Evolutionary conservation across 2,888 invertebrate genomes (phyloP), one percentile per base, ranked within the genome.

Genomic region (Acanthosoma haemorrhoidale): DNA sequence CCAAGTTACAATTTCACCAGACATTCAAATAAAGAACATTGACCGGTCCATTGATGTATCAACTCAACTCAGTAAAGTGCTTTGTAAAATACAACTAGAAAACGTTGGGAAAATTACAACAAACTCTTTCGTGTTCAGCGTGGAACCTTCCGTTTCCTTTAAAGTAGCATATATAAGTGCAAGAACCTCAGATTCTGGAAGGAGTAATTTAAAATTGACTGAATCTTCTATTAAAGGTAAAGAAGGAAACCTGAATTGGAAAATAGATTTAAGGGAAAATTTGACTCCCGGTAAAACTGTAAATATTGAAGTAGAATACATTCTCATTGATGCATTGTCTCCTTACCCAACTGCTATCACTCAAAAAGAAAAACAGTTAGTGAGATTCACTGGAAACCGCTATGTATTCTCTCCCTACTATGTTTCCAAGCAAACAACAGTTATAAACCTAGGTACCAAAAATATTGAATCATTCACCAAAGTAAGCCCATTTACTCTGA

Each of bases 331-430:
- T 78, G 84, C 87, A 15, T 82, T 97, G 31, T 79, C 82, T 32
- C 94, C 98, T 0, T 92, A 91, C 81, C 99, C 99, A 1, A 87
- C 87, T 9, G 86, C 89, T 75, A 96, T 99, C 72, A 85, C 88
- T 0, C 99, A 99, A 80, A 88, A 91, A 73, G 98, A 99, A 77
- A 92, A 93, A 77, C 99, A 99, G 78, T 83, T 95, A 74, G 93
- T 99, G 0, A 86, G 90, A 75, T 97, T 90, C 79, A 85, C 83
- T 74, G 96, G 95, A 29, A 93, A 89, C 78, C 84, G 92, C 70
- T 92, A 94, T 78, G 83, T 91, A 68, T 94, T 87, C 78, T 87
- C 91, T 0, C 93, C 95, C 0, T 99, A 98, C 80, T 79, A 82
- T 70, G 89, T 93, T 0, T 80, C 80, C 0, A 87, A 88, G 39